Percentiles rank a stretch among this genome's conserved stretches.
These are phyloP conservation scores for Cephalopholis sonnerati DNA, from an alignment of 2,113 vertebrate species.

Conservation along the genomic window DNA sequence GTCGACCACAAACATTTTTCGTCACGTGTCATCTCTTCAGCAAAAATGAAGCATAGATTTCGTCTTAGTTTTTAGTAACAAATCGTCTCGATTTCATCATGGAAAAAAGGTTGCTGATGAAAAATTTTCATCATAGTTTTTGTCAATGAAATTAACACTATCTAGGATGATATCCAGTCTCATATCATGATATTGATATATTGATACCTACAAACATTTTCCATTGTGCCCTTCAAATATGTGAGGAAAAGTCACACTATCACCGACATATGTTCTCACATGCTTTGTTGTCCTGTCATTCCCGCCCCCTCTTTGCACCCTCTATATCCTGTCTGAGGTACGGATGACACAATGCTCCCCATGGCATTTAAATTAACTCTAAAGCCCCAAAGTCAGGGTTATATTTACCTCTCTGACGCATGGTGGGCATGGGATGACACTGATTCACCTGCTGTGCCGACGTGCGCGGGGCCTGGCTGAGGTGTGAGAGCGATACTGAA, in stretches of 20 bases:
- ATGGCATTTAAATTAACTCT: slow-evolving; percentile 35
- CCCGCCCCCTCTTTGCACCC: neutral
- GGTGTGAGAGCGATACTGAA: slow-evolving; percentile 51
- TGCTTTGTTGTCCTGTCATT: neutral
- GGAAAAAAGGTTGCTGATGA: no score
- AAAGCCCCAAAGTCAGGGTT: slow-evolving; percentile 50
- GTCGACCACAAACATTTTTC: no score
- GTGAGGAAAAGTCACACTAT: neutral
- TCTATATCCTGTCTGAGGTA: neutral
- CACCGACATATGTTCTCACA: neutral
- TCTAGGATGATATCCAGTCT: no score
- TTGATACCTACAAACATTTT: neutral
- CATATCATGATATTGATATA: no score
- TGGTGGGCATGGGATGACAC: slow-evolving; percentile 31
- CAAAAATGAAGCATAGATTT: no score
- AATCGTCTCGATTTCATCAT: no score
- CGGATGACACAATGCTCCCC: neutral
- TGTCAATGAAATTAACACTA: no score
- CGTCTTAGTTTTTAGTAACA: no score
- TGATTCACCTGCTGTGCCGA: slow-evolving; percentile 53
- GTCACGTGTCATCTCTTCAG: no score
- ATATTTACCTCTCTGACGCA: slow-evolving; percentile 50
- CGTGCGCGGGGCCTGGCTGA: slow-evolving; percentile 39
- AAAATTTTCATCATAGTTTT: no score
- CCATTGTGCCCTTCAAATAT: neutral